Conservation (phyloP, 2,797 vertebrate genomes). For the Falco cherrug region DNA sequence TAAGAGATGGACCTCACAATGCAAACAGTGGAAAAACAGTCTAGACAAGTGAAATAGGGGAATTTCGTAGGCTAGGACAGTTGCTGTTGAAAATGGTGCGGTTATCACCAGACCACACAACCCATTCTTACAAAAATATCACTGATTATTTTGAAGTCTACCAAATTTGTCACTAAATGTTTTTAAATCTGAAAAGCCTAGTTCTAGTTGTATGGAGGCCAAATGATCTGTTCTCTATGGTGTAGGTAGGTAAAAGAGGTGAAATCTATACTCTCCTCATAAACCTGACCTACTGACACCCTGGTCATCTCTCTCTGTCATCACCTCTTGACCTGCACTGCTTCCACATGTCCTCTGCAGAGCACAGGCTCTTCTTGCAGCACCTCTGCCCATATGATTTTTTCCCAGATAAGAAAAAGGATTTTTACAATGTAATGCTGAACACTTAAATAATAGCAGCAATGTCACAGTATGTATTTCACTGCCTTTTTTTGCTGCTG, state of each 20-base stretch:
- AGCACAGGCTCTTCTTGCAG: background rate
- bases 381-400: background rate
- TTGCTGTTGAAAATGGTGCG: background rate
- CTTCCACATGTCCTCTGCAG: background rate
- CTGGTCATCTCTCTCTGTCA: slow-evolving; percentile 35
- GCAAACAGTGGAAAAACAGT: background rate
- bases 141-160: background rate
- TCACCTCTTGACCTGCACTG: slow-evolving; percentile 17
- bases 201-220: background rate
- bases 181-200: background rate
- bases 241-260: slow-evolving; percentile 3
- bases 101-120: background rate
- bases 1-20: background rate
- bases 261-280: slow-evolving; percentile 11
- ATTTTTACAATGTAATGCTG: background rate
- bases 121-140: background rate
- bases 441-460: background rate
- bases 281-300: slow-evolving; percentile 27
- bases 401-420: background rate
- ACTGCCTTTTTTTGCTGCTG: background rate
- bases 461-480: background rate
- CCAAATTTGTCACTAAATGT: background rate
- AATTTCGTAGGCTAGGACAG: background rate
- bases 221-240: background rate
- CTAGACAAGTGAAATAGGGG: background rate